Evolutionary conservation across 2,797 vertebrate genomes (phyloP), one percentile per base, ranked within the genome.

Genomic region (Schizopygopsis pylzovi): DNA sequence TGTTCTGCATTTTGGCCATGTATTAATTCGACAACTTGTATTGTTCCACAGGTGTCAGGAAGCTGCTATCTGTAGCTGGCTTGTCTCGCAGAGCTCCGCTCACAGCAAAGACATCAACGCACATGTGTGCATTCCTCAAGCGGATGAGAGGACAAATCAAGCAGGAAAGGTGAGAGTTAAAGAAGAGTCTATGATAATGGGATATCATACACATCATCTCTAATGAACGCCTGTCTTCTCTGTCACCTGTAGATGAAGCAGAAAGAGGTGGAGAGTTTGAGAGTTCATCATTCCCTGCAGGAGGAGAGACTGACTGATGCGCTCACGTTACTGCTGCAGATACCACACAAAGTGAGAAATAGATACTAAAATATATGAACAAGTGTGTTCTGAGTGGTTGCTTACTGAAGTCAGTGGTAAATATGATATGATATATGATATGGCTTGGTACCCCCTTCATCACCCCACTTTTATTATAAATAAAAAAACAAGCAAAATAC

Each of bases 281-380:
- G 16, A 56, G 22, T 28, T 80, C n/a, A 63, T 37, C 25, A 20
- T 63, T 80, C 78, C 49, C 88, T 94, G 73, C 88, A 94, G 86
- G 95, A 95, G 81, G 93, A 93, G 80, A 95, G 94, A 71, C 90
- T 96, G 61, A 89, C 92, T 6, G 93, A 94, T 7, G 91, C 92
- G 0, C 92, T 96, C 25, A 86, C 89, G 2, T 85, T 95, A 82
- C 91, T 95, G 84, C 91, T 94, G 81, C 93, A 95, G 82, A 90
- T 95, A 1, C 92, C 88, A 65, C 91, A 91, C 71, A 93, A 95
- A 92, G 95, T 94, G 45, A 72, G 65, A 71, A 43, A 25, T 25
- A 16, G 8, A 83, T 37, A 45, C 18, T 20, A 6, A 75, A 33
- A 18, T 7, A 9, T 18, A 39, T 39, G 25, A 61, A 61, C 4